Percentiles rank a stretch among this genome's conserved stretches.
Evolutionary conservation across 2,888 invertebrate genomes (phyloP).

Genomic region (Cheilosia vulpina): DNA sequence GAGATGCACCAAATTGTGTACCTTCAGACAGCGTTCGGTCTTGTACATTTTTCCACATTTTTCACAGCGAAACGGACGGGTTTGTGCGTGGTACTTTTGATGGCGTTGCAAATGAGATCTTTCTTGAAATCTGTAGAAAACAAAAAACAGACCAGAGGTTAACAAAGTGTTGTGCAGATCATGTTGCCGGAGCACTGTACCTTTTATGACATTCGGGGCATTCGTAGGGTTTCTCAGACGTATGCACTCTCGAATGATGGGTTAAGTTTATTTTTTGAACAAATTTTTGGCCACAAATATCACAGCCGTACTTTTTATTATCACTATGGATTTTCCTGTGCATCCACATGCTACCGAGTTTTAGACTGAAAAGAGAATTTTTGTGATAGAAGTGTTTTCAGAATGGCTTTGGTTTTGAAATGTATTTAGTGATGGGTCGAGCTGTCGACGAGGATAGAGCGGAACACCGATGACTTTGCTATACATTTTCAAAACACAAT

Average conservation of each 20-base stretch:
- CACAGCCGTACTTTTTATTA: slow-evolving; percentile 83
- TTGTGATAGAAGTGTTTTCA: background rate
- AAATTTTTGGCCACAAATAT: slow-evolving; percentile 83
- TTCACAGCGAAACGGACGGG: slow-evolving; percentile 82
- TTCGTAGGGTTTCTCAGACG: slow-evolving; percentile 82
- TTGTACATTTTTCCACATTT: slow-evolving; percentile 84
- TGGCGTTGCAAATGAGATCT: slow-evolving; percentile 83
- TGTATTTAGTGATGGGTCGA: too few species aligned
- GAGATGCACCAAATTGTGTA: slow-evolving; percentile 85
- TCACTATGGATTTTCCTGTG: slow-evolving; percentile 83
- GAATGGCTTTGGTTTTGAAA: too few species aligned
- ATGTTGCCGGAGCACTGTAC: slow-evolving; percentile 35
- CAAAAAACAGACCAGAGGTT: background rate
- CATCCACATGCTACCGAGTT: slow-evolving; percentile 83
- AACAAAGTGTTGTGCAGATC: too few species aligned
- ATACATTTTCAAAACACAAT: too few species aligned
- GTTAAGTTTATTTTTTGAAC: slow-evolving; percentile 83
- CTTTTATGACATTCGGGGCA: slow-evolving; percentile 83
- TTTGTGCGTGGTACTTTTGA: slow-evolving; percentile 83
- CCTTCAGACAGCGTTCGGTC: slow-evolving; percentile 85
- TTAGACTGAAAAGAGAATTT: slow-evolving; percentile 78
- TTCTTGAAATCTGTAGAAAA: slow-evolving; percentile 80
- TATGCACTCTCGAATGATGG: slow-evolving; percentile 83
- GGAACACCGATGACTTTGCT: too few species aligned
- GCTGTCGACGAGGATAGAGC: too few species aligned